phyloP scores from a whole-genome alignment of 2,797 vertebrate species.

The Cygnus olor region DNA sequence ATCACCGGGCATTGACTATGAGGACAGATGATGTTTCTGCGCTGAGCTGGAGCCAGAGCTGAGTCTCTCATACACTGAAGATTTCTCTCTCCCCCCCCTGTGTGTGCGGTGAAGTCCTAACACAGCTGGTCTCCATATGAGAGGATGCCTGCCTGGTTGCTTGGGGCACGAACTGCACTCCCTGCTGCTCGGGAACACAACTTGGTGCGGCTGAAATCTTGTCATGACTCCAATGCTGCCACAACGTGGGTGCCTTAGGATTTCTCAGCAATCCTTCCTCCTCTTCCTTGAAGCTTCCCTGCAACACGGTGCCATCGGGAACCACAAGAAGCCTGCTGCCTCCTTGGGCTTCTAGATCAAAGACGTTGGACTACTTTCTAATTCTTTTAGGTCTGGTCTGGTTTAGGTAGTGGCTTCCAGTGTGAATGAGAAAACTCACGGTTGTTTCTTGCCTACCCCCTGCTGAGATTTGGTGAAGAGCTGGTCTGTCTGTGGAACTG shows the following conservation, averaged over 20 bases:
- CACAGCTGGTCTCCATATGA: background rate
- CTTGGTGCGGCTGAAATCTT: background rate
- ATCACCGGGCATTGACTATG: background rate
- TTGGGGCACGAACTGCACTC: background rate
- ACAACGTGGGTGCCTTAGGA: background rate
- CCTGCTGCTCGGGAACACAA: background rate
- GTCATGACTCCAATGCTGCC: background rate
- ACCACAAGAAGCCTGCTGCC: constrained; percentile 4
- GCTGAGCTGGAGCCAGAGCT: constrained; percentile 6
- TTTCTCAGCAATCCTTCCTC: background rate
- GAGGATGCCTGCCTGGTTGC: background rate
- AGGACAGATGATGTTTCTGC: background rate
- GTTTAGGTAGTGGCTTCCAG: background rate
- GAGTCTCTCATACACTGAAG: background rate
- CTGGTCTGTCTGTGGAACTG: background rate
- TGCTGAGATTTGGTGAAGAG: background rate
- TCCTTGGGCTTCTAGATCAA: background rate
- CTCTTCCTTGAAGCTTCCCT: background rate
- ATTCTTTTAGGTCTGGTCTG: background rate
- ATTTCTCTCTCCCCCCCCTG: background rate
- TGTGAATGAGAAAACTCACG: background rate
- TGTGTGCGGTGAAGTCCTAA: background rate
- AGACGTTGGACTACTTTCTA: background rate
- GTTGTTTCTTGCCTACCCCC: background rate
- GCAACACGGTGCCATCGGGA: background rate